Base-by-base conservation (phyloP, 2,797 vertebrate species). In the Ciconia nigra region DNA sequence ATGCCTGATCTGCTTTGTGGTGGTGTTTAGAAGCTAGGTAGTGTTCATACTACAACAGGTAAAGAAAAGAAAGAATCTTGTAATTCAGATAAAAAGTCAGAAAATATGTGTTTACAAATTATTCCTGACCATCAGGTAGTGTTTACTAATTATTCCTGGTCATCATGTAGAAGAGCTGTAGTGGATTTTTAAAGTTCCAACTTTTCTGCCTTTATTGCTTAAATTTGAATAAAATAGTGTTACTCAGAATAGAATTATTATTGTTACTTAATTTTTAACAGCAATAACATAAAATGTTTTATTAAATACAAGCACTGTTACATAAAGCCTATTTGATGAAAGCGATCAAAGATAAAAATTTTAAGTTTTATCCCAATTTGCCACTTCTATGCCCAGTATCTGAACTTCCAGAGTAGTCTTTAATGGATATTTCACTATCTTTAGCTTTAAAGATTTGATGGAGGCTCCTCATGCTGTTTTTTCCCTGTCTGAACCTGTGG, bases 1-100 rank as follows among this genome's bases (percentile, higher is more conserved):
- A 98, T 99, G 98, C 98, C 98, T 98, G 98, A 99, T 98, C 97
- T 98, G 97, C 97, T 97, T 96, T 98, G 97, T 97, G 97, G 97
- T 96, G 96, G 98, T 98, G 98, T 98, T 98, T 98, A 98, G 98
- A 98, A 98, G 93, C 95, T 95, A 98, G 94, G 97, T 97, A 98
- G 94, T 83, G 93, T 97, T 98, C 96, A 76, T 96, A 95, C 96
- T 96, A 98, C 96, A 98, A 97, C 98, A 98, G 98, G 98, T 98
- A 96, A 97, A 97, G 96, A 82, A 94, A 94, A 94, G 92, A 92
- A 96, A 96, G 89, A 93, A 89, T 88, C 61, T 74, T 84, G 19
- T 85, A 90, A 96, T 96, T 95, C 71, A 47, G 24, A 86, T 80
- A 76, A 94, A 89, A 96, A 91, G 73, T 85, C 55, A 89, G 51